Evolutionary conservation across 2,888 invertebrate species (phyloP), one percentile per base, ranked within the genome.

Genomic region (Diarsia brunnea): DNA sequence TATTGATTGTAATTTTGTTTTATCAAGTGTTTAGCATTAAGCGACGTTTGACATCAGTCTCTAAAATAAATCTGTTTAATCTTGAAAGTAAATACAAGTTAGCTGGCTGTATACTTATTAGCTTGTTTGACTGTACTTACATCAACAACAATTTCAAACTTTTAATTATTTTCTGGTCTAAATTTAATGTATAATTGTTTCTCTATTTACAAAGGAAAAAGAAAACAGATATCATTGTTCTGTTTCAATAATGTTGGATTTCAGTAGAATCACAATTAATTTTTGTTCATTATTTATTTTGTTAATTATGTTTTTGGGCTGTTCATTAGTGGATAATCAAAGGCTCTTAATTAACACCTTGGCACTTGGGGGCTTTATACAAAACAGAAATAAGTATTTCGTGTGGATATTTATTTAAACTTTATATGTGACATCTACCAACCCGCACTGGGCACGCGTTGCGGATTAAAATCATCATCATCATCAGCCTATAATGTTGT

Each of bases 141-240:
- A 21, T 21, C 38, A 38, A 61, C 12, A n/a, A 7, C 14, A 43
- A 75, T n/a, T 43, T 16, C 65, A 24, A n/a, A 45, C 27, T 19
- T 7, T 75, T 16, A 43, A 67, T 78, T 63, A 49, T 45, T 70
- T 60, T 60, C 11, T 21, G 21, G 31, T 16, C 8, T 45, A 4
- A 79, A 61, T 61, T 45, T 31, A 31, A 24, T 49, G 51, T 38
- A 27, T 49, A 63, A 70, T 66, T 49, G 27, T n/a, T 69, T 51
- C 51, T 24, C 51, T 31, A 49, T n/a, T 45, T 53, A 27, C n/a
- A 43, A 24, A 79, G 51, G 21, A 70, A 68, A 66, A 55, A 24
- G 55, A 55, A 63, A 68, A 66, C 27, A 31, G 61, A 19, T 51
- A 19, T 73, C 10, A 63, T 27, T 75, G 58, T 65, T 58, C 27